Evolutionary conservation across 1,140 invertebrate genomes (phyloP).

Genomic region (Riptortus pedestris): DNA sequence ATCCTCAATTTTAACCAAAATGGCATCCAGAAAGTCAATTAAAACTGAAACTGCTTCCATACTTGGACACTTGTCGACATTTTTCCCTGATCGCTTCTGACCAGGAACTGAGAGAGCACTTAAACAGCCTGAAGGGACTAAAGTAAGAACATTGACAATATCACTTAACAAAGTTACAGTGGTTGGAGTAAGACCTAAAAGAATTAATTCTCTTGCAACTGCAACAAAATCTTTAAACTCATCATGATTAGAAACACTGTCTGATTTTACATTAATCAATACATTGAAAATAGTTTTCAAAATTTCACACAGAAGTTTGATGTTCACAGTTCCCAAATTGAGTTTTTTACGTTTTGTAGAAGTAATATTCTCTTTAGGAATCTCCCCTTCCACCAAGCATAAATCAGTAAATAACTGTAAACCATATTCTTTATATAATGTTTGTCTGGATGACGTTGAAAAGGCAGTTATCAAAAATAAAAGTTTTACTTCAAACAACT

Average conservation of each 20-base stretch:
- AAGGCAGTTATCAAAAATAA: slow-evolving; percentile 3
- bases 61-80: slow-evolving; percentile 50
- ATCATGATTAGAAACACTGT: slow-evolving; percentile 7
- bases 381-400: neutral
- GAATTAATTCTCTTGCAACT: neutral
- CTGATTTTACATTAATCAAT: slow-evolving; percentile 1
- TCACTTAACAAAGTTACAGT: neutral
- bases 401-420: neutral
- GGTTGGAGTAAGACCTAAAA: neutral
- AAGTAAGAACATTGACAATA: slow-evolving; percentile 18
- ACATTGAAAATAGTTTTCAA: slow-evolving; percentile 17
- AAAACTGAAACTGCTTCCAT: slow-evolving; percentile 58
- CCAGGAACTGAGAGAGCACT: slow-evolving; percentile 26
- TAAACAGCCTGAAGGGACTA: slow-evolving; percentile 21
- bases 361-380: neutral
- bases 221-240: slow-evolving; percentile 13
- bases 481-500: neutral
- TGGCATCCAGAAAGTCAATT: slow-evolving; percentile 50
- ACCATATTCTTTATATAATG: neutral
- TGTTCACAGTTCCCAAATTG: slow-evolving; percentile 44
- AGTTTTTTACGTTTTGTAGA: neutral
- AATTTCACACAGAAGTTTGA: slow-evolving; percentile 54
- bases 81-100: slow-evolving; percentile 15
- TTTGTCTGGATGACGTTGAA: neutral
- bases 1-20: slow-evolving; percentile 38